Evolutionary conservation across 2,113 vertebrate genomes (phyloP).

Genomic region (Clarias gariepinus): DNA sequence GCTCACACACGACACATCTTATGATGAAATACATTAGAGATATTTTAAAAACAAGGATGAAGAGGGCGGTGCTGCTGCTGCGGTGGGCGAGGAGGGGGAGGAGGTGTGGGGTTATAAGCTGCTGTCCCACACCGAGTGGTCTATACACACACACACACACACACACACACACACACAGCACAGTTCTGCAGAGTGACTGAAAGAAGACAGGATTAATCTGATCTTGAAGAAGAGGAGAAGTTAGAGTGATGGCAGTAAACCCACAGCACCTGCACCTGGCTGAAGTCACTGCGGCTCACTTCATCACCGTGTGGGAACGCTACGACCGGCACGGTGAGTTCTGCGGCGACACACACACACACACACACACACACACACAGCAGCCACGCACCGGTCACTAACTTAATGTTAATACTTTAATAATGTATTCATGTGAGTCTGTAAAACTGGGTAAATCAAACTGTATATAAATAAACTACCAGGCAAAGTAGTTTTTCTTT

Average conservation of each 20-base stretch:
- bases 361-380: too few relatives aligned
- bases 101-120: slow-evolving; percentile 72
- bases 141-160: too few relatives aligned
- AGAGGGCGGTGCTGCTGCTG: background rate
- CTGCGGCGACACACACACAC: background rate
- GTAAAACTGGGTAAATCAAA: background rate
- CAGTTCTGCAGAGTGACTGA: slow-evolving; percentile 57
- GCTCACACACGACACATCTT: too few relatives aligned
- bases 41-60: background rate
- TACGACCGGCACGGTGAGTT: slow-evolving; percentile 88
- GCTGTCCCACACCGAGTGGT: slow-evolving; percentile 56
- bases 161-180: slow-evolving; percentile 54
- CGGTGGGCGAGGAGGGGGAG: background rate
- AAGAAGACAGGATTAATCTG: slow-evolving; percentile 52
- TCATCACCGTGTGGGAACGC: slow-evolving; percentile 95
- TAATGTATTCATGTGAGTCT: background rate
- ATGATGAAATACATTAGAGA: background rate
- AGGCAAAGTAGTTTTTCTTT: background rate
- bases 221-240: slow-evolving; percentile 26
- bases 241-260: slow-evolving; percentile 78
- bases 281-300: slow-evolving; percentile 91
- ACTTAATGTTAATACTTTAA: background rate
- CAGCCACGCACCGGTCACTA: too few relatives aligned
- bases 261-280: slow-evolving; percentile 86
- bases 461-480: background rate